Base-by-base conservation (phyloP, 1,140 invertebrate genomes). In the Varroa destructor region DNA sequence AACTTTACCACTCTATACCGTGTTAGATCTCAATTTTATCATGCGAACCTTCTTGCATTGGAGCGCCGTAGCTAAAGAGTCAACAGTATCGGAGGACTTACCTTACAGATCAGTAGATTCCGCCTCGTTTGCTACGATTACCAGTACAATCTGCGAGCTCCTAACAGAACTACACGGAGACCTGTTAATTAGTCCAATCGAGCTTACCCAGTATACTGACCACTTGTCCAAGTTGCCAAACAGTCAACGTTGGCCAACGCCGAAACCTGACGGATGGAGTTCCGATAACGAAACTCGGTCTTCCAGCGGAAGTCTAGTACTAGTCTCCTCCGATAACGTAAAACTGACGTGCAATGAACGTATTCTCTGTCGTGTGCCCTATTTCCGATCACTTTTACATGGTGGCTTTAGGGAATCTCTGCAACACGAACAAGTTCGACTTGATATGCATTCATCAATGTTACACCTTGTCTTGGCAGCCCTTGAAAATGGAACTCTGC, bases 361-460 rank as follows among this genome's bases (percentile, higher is more conserved):
- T 2, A 67, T 46, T 1, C 61, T 67, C n/a, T 67, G 61, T 67
- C 61, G 61, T 12, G 8, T 67, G 12, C 12, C 61, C 10, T 67
- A 67, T 37, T 67, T 67, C 37, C 12, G 40, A 40, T 67, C 61
- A 2, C 40, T 67, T 12, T 46, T 67, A 37, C 61, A 40, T 3
- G 61, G 61, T 4, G 61, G 61, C 37, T 67, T 67, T 46, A 1
- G 61, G 12, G 61, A 67, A 40, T n/a, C 61, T 2, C 8, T 67
- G 14, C 40, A 67, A 12, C 12, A n/a, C 61, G 37, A 67, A 14
- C 61, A 67, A 14, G 12, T 67, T 14, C 61, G 61, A 14, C 37
- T 67, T 12, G 61, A 67, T 43, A 67, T 67, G 61, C 37, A 40
- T 36, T 67, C 61, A 67, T 43, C 14, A 2, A 67, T 67, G 12